These are phyloP conservation scores for Sinhomidia bicolor DNA, from an alignment of 2,888 invertebrate species.

Conservation along the genomic window DNA sequence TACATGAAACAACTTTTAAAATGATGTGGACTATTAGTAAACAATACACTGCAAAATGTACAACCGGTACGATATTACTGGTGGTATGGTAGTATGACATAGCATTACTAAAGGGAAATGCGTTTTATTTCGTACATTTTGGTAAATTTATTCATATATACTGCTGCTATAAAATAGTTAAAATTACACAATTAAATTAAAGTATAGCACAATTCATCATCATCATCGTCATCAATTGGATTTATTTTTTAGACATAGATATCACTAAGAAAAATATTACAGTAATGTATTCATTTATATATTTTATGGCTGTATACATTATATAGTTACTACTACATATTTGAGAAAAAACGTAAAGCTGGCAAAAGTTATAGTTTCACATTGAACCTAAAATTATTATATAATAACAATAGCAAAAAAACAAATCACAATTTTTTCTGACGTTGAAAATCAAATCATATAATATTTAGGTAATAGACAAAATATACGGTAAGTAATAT, in stretches of 20 bases:
- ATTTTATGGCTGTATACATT: neutral
- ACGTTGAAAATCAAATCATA: neutral
- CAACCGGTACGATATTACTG: too few species aligned
- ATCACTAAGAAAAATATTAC: conserved; percentile 62
- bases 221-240: conserved; percentile 18
- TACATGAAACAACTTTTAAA: neutral
- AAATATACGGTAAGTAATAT: too few species aligned
- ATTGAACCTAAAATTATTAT: neutral
- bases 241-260: neutral
- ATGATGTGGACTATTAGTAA: neutral
- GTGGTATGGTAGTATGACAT: too few species aligned
- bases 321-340: neutral
- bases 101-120: neutral
- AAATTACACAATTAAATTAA: conserved; percentile 19
- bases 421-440: conserved; percentile 29
- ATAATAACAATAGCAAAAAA: conserved; percentile 15
- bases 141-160: too few species aligned
- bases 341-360: conserved; percentile 47
- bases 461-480: neutral
- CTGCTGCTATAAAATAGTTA: neutral
- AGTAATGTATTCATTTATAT: too few species aligned
- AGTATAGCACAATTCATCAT: conserved; percentile 53
- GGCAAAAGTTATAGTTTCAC: conserved; percentile 18
- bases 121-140: conserved; percentile 12
- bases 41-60: neutral